Base-by-base conservation (phyloP, 2,113 vertebrate species). In the Prolemur simus region DNA sequence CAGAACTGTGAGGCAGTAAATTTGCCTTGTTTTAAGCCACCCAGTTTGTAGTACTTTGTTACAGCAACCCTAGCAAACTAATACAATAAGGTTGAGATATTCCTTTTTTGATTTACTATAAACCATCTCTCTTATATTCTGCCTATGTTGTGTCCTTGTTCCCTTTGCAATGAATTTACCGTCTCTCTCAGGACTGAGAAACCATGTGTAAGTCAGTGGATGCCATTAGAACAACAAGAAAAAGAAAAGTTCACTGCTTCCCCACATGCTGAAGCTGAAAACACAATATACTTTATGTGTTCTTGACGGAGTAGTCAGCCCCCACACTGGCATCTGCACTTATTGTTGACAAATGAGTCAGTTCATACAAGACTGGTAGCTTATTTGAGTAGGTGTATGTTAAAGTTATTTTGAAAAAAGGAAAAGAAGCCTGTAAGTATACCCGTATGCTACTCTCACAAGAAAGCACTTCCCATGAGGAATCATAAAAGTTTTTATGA, bases 371-470 rank as follows among this genome's bases (percentile, higher is more conserved):
- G 52, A 91, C 3, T 1, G 27, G 78, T 58, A 91, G 73, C 89
- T 89, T 85, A 81, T 83, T 87, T 64, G 82, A 95, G 58, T 80
- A 95, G 91, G 39, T 73, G 29, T 84, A 69, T 95, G 58, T 92
- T 86, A 92, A 93, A 82, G 64, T 64, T 93, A 90, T 88, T 96
- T 96, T 92, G 63, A 32, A 82, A 94, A 76, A 90, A 74, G 47
- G 25, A 82, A 93, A 89, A 82, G 54, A 56, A 78, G 21, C 7
- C 58, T 91, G 32, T 88, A 78, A 92, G 68, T 92, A 91, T 29
- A 82, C 34, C 63, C 69, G 37, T 5, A 27, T 39, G 23, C 49
- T 64, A 37, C 56, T 89, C 60, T 94, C 39, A 95, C 4, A 91
- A 78, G 66, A 83, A 96, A 87, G n/a, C n/a, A 47, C 5, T 66